These are phyloP conservation scores for Pherbina coryleti DNA, from an alignment of 2,888 invertebrate genomes.

Conservation along the genomic window DNA sequence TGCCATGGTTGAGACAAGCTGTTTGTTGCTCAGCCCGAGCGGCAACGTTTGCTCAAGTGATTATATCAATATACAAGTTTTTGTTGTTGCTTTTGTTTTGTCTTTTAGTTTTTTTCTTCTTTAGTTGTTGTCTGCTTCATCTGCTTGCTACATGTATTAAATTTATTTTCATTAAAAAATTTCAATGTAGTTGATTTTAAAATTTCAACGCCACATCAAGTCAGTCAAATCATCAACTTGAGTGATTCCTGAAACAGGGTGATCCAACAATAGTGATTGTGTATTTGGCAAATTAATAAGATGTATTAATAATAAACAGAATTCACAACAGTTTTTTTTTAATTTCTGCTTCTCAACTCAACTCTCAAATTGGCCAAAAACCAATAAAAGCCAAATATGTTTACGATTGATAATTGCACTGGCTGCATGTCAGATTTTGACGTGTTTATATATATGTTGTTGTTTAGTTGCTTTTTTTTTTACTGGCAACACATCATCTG, in stretches of 20 bases:
- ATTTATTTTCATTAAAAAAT: not conserved
- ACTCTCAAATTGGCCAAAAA: conserved; percentile 33
- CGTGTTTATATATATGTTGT: conserved; percentile 12
- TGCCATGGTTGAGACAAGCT: conserved; percentile 57
- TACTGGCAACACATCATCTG: not conserved
- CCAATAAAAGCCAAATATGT: conserved; percentile 32
- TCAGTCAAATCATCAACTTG: not conserved
- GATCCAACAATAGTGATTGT: not conserved
- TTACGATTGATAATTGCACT: conserved; percentile 38
- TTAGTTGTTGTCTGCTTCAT: not conserved
- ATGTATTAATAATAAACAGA: no score
- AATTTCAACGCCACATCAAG: not conserved
- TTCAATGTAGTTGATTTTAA: conserved; percentile 4
- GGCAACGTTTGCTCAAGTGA: conserved; percentile 30
- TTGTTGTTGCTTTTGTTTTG: not conserved
- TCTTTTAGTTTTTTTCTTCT: not conserved
- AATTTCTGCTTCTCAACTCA: conserved; percentile 5
- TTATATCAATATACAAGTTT: conserved; percentile 21
- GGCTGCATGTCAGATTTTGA: conserved; percentile 31
- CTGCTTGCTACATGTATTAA: not conserved
- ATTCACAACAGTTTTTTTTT: not conserved
- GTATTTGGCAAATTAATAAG: no score
- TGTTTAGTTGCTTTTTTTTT: not conserved
- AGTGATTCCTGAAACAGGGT: conserved; percentile 3
- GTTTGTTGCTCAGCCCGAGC: not conserved